Base-by-base conservation (phyloP, 2,888 invertebrate genomes). In the Hydraecia micacea region DNA sequence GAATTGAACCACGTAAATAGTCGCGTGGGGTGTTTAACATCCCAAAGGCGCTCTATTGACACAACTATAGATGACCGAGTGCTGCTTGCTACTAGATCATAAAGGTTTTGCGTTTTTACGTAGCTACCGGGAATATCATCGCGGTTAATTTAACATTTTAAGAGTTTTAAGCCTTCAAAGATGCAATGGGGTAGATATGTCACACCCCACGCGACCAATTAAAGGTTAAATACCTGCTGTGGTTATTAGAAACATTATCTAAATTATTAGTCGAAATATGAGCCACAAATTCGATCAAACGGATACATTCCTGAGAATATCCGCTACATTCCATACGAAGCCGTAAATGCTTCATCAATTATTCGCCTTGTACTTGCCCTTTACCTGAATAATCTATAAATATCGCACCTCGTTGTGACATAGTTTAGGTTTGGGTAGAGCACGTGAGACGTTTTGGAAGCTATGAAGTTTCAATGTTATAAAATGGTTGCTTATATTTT, bases 261-360 rank as follows among this genome's bases (percentile, higher is more conserved):
- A n/a, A n/a, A 69, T 69, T 80, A 70, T 32, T 65, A 80, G 32
- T 18, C n/a, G 0, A 21, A 25, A 63, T 63, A 46, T 39, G 18
- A n/a, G 7, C 28, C 28, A 36, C 36, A 49, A 65, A 83, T 83
- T 25, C 42, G 42, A 67, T 46, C 60, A 67, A 55, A 42, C 28
- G 32, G 69, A 21, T 63, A 46, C 71, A 73, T 77, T 28, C n/a
- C 62, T 36, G 21, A 18, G 63, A 63, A 70, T 72, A 42, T 32
- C 52, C 0, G 28, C 32, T 60, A 83, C 67, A 71, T 84, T 62
- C 62, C 55, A 21, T n/a, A 42, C 60, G 11, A 60, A 32, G 49
- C 62, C n/a, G 58, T 74, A 80, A 87, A 84, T 74, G 67, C 49
- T 39, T 84, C 80, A 80, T 84, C 75, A 87, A 80, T 86, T 85